phyloP scores from a whole-genome alignment of 2,888 invertebrate species.

The Oligia strigilis region DNA sequence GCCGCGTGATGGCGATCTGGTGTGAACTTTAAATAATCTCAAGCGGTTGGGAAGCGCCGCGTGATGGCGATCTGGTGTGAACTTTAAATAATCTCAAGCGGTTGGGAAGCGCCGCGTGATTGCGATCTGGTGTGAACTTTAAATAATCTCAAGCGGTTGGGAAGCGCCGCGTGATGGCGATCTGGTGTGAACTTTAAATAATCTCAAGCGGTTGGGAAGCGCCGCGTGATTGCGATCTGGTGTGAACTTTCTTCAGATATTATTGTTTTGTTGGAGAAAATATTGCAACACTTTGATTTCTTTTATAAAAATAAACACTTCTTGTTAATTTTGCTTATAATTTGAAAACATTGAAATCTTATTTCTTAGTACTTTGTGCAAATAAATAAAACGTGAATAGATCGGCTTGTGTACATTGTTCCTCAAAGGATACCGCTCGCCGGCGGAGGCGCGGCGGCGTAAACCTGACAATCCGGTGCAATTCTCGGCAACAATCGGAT shows the following conservation, averaged over 20 bases:
- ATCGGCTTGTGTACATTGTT: conserved; percentile 8
- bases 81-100: no score
- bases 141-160: no score
- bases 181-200: no score
- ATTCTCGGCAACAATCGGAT: conserved; percentile 20
- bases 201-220: no score
- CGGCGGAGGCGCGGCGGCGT: background rate
- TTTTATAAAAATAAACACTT: background rate
- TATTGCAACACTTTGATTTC: background rate
- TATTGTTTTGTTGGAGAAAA: conserved; percentile 14
- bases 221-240: background rate
- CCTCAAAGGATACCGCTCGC: background rate
- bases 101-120: no score
- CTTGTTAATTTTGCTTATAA: background rate
- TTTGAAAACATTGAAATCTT: background rate
- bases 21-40: background rate
- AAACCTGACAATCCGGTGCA: conserved; percentile 21
- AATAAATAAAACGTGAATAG: background rate
- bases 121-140: background rate
- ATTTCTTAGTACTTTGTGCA: background rate
- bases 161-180: no score
- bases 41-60: no score
- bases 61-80: no score
- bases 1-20: background rate
- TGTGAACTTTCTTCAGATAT: background rate